Evolutionary conservation across 2,888 invertebrate genomes (phyloP), one percentile per base, ranked within the genome.

Genomic region (Seira ritae): DNA sequence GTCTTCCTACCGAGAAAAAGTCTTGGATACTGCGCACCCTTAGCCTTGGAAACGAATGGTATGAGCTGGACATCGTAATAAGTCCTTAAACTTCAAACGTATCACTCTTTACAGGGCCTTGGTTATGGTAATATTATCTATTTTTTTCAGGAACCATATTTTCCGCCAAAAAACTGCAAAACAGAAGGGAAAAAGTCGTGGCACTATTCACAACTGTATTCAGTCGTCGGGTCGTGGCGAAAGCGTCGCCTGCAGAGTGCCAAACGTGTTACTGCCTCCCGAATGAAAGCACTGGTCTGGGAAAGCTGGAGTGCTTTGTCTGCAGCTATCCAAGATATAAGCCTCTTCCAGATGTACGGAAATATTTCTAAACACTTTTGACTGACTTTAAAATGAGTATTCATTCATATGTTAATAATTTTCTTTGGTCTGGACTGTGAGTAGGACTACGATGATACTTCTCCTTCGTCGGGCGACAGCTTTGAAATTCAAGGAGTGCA

Each of bases 1-100:
- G 94, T 96, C 22, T 94, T 93, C 81, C 91, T 95, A 84, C 95
- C 96, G 0, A 96, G 96, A 90, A 93, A 93, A 81, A 93, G 93
- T 82, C 91, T 96, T 24, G 96, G 96, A 19, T 93, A 95, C 67
- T 97, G 97, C 90, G 94, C 94, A 0, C 95, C 96, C 0, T 92
- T 97, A 20, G 95, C 97, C 0, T 90, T 97, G 88, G 96, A 97
- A 90, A 96, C 96, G 1, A 96, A 96, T 89, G 97, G 96, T 93
- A 92, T n/a, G 8, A 42, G 46, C 12, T n/a, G n/a, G n/a, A n/a
- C n/a, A n/a, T n/a, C n/a, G n/a, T n/a, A n/a, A n/a, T n/a, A n/a
- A n/a, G n/a, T n/a, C 46, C 12, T 12, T 42, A 42, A 42, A 74
- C 23, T 23, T 22, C 37, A 69, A 68, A 12, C 17, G 19, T 68